Evolutionary conservation across 2,888 invertebrate species (phyloP).

Genomic region (Agrilus biguttatus): DNA sequence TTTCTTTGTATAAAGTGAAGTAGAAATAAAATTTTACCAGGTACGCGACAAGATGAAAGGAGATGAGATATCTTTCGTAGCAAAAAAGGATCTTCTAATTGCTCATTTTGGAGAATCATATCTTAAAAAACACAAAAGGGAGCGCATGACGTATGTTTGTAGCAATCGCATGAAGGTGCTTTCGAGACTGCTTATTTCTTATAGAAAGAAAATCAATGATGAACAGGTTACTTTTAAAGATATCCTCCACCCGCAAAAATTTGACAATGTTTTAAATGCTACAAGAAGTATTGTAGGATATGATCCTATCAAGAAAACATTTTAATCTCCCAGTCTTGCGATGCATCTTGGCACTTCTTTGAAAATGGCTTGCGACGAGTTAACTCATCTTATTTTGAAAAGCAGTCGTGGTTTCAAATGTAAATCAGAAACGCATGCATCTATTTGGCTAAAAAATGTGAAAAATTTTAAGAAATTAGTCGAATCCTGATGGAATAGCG

Average conservation of each 20-base stretch:
- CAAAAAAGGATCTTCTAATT: constrained; percentile 11
- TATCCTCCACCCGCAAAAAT: constrained; percentile 12
- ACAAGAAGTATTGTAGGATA: constrained; percentile 7
- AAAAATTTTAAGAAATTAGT: constrained; percentile 7
- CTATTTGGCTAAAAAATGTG: constrained; percentile 2
- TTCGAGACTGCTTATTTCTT: constrained; percentile 5
- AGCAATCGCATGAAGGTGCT: constrained; percentile 8
- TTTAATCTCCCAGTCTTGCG: constrained; percentile 6
- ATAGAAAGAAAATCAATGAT: constrained; percentile 4
- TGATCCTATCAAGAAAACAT: constrained; percentile 8
- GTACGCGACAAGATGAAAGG: constrained; percentile 12
- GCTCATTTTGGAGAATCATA: no score
- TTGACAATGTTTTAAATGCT: constrained; percentile 9
- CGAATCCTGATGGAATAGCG: constrained; percentile 13
- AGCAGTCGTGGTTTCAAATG: constrained; percentile 3
- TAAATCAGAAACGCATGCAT: neutral
- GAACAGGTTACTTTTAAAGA: constrained; percentile 9
- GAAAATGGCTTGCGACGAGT: constrained; percentile 5
- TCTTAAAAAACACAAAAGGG: constrained; percentile 11
- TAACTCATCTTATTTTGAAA: constrained; percentile 6
- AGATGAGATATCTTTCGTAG: constrained; percentile 11
- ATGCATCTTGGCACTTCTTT: constrained; percentile 8
- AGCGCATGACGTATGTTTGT: constrained; percentile 7
- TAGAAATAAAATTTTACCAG: constrained; percentile 5
- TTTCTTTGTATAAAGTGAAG: neutral